A percentile compares a stretch with the other conserved stretches of the same genome.
These are phyloP conservation scores for Drosophila tani DNA, from an alignment of 1,140 invertebrate species.

Conservation along the genomic window DNA sequence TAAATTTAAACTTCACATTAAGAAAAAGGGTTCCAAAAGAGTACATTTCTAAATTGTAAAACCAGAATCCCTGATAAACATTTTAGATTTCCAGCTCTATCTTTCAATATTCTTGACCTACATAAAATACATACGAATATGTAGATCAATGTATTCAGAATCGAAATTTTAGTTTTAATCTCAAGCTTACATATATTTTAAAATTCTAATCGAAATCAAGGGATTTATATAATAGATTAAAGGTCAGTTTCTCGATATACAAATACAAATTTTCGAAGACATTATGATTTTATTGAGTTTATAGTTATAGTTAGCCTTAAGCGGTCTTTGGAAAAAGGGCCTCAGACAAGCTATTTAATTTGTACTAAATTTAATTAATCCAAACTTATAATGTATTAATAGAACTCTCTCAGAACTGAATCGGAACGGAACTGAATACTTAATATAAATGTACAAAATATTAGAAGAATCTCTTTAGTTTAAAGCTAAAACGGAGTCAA, in stretches of 20 bases:
- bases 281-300: background rate
- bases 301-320: background rate
- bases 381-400: no score
- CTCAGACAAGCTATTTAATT: background rate
- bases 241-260: background rate
- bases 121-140: background rate
- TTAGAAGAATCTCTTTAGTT: no score
- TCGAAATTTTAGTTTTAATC: background rate
- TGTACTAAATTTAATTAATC: background rate
- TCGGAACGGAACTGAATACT: no score
- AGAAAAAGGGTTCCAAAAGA: background rate
- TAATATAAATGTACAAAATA: no score
- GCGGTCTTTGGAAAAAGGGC: no score
- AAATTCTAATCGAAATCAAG: background rate
- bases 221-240: background rate
- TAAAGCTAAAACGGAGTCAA: background rate
- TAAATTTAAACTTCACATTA: background rate
- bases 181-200: background rate
- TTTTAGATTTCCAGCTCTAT: no score
- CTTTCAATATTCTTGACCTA: background rate
- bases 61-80: no score
- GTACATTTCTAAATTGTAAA: background rate
- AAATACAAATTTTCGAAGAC: background rate
- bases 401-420: no score
- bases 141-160: background rate